Percentiles rank a stretch among this genome's conserved stretches.
These are phyloP conservation scores for Lottia scabra DNA, from an alignment of 2,888 invertebrate species.

Conservation along the genomic window DNA sequence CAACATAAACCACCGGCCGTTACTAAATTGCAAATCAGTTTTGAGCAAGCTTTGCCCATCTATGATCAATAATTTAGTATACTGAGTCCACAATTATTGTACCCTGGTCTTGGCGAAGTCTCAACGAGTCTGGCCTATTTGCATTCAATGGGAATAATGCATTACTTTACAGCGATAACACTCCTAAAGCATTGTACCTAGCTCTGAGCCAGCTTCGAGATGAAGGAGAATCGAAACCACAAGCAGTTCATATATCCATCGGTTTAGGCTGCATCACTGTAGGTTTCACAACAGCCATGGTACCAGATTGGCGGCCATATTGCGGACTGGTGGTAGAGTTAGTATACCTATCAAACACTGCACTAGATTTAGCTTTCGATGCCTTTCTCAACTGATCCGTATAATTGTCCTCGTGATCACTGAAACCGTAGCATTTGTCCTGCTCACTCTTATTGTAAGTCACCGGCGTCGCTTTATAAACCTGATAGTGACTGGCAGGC, in stretches of 20 bases:
- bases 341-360: constrained; percentile 45
- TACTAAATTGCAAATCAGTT: no score
- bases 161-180: no score
- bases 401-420: constrained; percentile 41
- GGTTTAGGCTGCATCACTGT: constrained; percentile 34
- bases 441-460: constrained; percentile 3
- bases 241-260: neutral
- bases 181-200: no score
- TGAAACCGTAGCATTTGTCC: constrained; percentile 19
- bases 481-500: neutral
- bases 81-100: no score
- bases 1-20: no score
- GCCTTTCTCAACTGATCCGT: constrained; percentile 43
- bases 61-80: no score
- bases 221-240: no score
- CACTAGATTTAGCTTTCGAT: constrained; percentile 31
- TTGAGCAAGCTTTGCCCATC: no score
- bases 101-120: no score
- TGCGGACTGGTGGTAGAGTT: constrained; percentile 24
- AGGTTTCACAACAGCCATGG: constrained; percentile 45
- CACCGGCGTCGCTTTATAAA: constrained; percentile 8
- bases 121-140: no score
- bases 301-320: constrained; percentile 32
- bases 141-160: no score
- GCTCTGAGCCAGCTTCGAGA: no score